A percentile compares a stretch with the other conserved stretches of the same genome.
Conservation (phyloP, 2,113 vertebrate genomes). For the Opisthocomus hoazin region DNA sequence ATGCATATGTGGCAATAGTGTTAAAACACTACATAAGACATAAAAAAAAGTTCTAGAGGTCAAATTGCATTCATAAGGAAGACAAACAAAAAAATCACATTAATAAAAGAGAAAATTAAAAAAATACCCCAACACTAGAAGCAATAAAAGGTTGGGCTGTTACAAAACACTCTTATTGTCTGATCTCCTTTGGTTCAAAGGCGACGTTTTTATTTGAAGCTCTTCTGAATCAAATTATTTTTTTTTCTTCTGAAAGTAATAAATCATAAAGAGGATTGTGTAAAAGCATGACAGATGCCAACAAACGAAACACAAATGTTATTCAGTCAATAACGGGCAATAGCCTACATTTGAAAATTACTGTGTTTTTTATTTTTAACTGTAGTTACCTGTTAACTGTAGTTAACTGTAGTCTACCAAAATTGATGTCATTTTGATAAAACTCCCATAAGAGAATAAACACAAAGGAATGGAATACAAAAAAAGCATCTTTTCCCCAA, state of each 20-base stretch:
- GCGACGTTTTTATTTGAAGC: not conserved
- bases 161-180: not conserved
- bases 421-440: not conserved
- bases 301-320: not conserved
- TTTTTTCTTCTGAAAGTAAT: not conserved
- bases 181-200: not conserved
- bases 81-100: not conserved
- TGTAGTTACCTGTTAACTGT: not conserved
- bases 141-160: not conserved
- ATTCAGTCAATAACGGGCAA: not conserved
- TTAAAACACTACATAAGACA: not conserved
- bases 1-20: not conserved
- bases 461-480: not conserved
- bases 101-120: not conserved
- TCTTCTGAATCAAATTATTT: not conserved
- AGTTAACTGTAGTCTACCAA: not conserved
- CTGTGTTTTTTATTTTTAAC: rapidly evolving
- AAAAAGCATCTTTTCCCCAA: not conserved
- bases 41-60: not conserved
- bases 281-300: not conserved
- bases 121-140: not conserved
- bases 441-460: not conserved
- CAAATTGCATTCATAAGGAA: not conserved
- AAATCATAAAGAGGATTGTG: not conserved
- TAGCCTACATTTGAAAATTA: not conserved